These are phyloP conservation scores for Rotaria sp. DNA, from an alignment of 2,888 invertebrate species.

Conservation along the genomic window DNA sequence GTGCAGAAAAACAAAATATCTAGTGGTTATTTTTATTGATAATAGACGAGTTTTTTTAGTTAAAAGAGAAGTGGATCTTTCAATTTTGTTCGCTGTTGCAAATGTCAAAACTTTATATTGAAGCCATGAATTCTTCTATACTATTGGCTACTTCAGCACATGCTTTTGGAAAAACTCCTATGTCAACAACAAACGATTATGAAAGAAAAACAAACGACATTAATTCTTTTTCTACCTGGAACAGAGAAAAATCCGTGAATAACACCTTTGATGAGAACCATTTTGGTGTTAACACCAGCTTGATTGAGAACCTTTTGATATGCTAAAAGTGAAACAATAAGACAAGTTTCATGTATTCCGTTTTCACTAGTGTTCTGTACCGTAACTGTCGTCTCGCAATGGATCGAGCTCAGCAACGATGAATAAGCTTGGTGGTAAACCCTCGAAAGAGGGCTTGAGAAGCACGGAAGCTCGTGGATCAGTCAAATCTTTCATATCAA, in stretches of 20 bases:
- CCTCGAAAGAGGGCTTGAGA: constrained; percentile 44
- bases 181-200: background rate
- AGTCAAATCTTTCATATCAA: background rate
- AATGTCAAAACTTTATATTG: background rate
- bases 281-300: background rate
- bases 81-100: too few relatives aligned
- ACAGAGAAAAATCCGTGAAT: background rate
- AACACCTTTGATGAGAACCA: background rate
- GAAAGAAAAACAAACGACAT: background rate
- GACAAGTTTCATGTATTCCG: background rate
- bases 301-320: background rate
- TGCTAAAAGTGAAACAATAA: background rate
- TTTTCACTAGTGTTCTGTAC: constrained; percentile 43
- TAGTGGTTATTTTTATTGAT: too few relatives aligned
- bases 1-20: too few relatives aligned
- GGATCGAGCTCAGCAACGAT: constrained; percentile 50
- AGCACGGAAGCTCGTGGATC: constrained; percentile 42
- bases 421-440: constrained; percentile 47
- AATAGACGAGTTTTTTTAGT: too few relatives aligned
- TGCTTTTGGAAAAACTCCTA: background rate
- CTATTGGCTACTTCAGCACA: background rate
- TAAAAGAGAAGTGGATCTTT: too few relatives aligned
- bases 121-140: background rate
- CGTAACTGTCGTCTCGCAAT: constrained; percentile 47
- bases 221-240: background rate